Conservation (phyloP, 2,888 invertebrate species). For the Aethes cnicana region DNA sequence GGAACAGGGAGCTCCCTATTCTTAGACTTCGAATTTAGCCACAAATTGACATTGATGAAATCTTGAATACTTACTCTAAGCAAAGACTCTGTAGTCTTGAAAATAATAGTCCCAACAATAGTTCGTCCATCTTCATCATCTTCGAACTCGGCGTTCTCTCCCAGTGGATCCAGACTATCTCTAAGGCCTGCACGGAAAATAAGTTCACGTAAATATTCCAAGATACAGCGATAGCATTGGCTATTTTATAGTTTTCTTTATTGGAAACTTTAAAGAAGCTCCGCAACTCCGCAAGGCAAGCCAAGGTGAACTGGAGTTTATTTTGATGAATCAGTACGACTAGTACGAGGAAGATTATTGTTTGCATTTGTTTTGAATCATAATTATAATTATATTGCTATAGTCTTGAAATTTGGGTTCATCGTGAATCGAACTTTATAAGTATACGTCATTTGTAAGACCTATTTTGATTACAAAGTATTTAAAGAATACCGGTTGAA, state of each 20-base stretch:
- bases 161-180: conserved; percentile 60
- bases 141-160: conserved; percentile 65
- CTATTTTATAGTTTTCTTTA: conserved; percentile 11
- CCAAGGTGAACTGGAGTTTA: no score
- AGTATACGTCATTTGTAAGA: no score
- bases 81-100: conserved; percentile 70
- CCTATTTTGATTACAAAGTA: no score
- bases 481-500: no score
- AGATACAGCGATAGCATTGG: conserved; percentile 4
- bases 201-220: conserved; percentile 19
- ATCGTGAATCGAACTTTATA: no score
- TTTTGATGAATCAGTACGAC: no score
- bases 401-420: no score
- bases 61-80: conserved; percentile 55
- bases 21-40: no score
- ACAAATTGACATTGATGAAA: background rate
- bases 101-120: conserved; percentile 70
- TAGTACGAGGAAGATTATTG: background rate
- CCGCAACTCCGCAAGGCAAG: no score
- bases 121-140: conserved; percentile 74
- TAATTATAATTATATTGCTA: no score
- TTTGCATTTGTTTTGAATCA: no score
- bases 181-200: conserved; percentile 51
- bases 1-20: no score
- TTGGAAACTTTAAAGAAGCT: conserved; percentile 3